Evolutionary conservation across 2,888 invertebrate species (phyloP).

Genomic region (Epistrophe eligans): DNA sequence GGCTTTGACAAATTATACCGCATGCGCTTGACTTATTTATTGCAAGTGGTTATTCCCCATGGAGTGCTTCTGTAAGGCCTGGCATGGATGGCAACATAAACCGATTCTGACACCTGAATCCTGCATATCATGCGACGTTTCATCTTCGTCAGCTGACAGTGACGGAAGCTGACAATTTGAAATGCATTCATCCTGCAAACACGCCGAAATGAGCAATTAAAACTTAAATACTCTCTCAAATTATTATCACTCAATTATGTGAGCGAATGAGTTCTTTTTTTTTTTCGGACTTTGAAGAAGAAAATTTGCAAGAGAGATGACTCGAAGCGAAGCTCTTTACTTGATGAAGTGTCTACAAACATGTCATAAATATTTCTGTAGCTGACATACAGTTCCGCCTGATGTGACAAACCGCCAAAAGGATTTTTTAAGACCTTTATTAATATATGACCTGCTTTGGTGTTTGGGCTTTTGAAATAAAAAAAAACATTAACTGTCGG

Average conservation of each 20-base stretch:
- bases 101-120: slow-evolving; percentile 67
- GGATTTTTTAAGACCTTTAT: slow-evolving; percentile 29
- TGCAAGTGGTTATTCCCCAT: slow-evolving; percentile 60
- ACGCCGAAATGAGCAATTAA: slow-evolving; percentile 79
- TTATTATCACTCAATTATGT: slow-evolving; percentile 80
- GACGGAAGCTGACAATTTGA: slow-evolving; percentile 67
- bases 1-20: slow-evolving; percentile 74
- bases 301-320: slow-evolving; percentile 28
- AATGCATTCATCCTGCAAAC: slow-evolving; percentile 58
- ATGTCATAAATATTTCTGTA: slow-evolving; percentile 75
- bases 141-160: slow-evolving; percentile 61
- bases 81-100: slow-evolving; percentile 22
- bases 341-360: slow-evolving; percentile 76
- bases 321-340: slow-evolving; percentile 45
- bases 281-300: slow-evolving; percentile 32
- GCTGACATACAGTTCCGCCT: slow-evolving; percentile 72
- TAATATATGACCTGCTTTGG: slow-evolving; percentile 22
- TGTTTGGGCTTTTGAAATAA: slow-evolving; percentile 21
- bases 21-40: slow-evolving; percentile 74
- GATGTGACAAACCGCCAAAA: slow-evolving; percentile 62
- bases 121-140: slow-evolving; percentile 55
- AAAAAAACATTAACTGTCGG: background rate
- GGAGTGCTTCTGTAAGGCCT: slow-evolving; percentile 40
- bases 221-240: slow-evolving; percentile 80
- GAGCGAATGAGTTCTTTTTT: background rate